phyloP scores from a whole-genome alignment of 1,140 invertebrate genomes.

The Meteorus sp. region DNA sequence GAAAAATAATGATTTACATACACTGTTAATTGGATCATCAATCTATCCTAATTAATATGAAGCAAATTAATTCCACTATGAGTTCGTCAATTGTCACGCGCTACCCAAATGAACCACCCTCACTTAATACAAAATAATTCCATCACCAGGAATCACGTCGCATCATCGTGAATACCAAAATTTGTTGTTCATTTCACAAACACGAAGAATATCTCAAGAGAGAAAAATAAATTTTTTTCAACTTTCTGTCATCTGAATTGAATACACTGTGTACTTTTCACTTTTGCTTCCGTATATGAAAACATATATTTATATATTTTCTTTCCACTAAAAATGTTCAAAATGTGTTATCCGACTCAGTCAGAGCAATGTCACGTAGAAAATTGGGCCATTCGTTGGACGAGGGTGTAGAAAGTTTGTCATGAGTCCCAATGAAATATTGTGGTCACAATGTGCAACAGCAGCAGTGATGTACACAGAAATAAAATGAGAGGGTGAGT shows the following conservation, averaged over 20 bases:
- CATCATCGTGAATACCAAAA: too few species aligned
- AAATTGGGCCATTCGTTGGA: constrained; percentile 32
- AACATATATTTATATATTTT: neutral
- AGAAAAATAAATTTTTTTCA: neutral
- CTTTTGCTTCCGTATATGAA: neutral
- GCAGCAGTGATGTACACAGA: constrained; percentile 11
- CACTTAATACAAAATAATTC: too few species aligned
- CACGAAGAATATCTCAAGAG: neutral
- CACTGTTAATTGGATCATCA: too few species aligned
- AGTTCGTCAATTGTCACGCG: too few species aligned
- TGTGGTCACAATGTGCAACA: neutral
- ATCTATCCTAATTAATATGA: too few species aligned
- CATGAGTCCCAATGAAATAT: constrained; percentile 24
- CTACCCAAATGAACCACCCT: too few species aligned
- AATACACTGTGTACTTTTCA: neutral
- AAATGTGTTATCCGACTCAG: constrained; percentile 21
- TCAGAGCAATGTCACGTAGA: constrained; percentile 32
- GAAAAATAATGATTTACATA: too few species aligned
- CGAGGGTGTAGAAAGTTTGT: constrained; percentile 13
- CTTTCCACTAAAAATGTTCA: constrained; percentile 17
- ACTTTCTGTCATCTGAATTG: neutral
- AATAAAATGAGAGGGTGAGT: neutral
- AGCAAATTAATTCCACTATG: too few species aligned
- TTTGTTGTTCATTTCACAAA: neutral
- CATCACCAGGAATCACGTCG: too few species aligned